phyloP scores from a whole-genome alignment of 2,113 vertebrate genomes.

The Thryonomys swinderianus region DNA sequence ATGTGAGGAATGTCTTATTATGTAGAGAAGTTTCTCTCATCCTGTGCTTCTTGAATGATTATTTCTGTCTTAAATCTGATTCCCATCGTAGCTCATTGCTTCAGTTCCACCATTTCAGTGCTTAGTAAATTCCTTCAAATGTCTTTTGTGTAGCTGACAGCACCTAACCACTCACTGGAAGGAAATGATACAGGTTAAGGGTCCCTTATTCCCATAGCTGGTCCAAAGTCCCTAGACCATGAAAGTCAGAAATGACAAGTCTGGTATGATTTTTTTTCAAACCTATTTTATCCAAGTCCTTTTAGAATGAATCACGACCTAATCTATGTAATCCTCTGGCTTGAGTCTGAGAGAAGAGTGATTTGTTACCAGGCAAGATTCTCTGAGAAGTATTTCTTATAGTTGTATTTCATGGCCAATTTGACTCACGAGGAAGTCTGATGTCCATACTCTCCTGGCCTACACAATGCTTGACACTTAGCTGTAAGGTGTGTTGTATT shows the following conservation, averaged over 20 bases:
- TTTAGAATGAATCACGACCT: slow-evolving; percentile 59
- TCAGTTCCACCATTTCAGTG: not conserved
- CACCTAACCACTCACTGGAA: not conserved
- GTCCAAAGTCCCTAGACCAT: slow-evolving; percentile 43
- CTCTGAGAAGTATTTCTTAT: slow-evolving; percentile 25
- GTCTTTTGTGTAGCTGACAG: not conserved
- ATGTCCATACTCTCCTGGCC: not conserved
- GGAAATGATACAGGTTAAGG: slow-evolving; percentile 51
- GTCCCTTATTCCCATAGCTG: slow-evolving; percentile 56
- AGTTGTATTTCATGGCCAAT: not conserved
- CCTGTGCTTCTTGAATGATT: not conserved
- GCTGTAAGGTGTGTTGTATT: not conserved
- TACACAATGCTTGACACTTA: not conserved
- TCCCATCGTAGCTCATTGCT: not conserved
- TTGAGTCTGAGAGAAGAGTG: slow-evolving; percentile 27
- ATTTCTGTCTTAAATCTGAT: slow-evolving; percentile 24
- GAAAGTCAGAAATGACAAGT: slow-evolving; percentile 69
- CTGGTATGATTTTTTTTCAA: slow-evolving; percentile 58
- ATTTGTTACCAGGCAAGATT: slow-evolving; percentile 36
- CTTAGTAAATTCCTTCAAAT: slow-evolving; percentile 52
- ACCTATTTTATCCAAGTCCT: slow-evolving; percentile 60
- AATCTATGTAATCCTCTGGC: slow-evolving; percentile 62
- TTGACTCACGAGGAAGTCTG: not conserved
- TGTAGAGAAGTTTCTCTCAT: slow-evolving; percentile 19
- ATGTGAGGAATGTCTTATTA: not conserved